A percentile compares a stretch with the other conserved stretches of the same genome.
phyloP scores from a whole-genome alignment of 2,888 invertebrate species.

The Cecidostiba fungosa region DNA sequence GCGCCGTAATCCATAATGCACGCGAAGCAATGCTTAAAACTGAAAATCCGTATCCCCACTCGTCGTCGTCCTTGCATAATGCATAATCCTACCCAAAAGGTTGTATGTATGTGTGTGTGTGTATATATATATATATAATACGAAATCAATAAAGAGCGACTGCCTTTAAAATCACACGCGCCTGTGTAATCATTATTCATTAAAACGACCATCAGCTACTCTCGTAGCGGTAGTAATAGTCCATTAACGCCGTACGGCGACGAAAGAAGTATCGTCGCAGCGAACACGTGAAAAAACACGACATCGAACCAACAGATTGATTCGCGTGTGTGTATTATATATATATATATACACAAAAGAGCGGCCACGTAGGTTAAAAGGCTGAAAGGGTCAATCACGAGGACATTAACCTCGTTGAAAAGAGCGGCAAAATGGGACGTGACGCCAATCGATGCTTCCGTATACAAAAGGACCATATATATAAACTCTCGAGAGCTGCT shows the following conservation, averaged over 20 bases:
- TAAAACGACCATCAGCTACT: neutral
- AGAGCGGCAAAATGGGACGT: slow-evolving; percentile 14
- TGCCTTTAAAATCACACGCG: neutral
- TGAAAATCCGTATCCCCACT: neutral
- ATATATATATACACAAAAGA: neutral
- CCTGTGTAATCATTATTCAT: slow-evolving; percentile 13
- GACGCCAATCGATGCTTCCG: slow-evolving; percentile 36
- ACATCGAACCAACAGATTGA: neutral
- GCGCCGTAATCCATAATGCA: neutral
- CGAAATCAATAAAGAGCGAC: slow-evolving; percentile 3
- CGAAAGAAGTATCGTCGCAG: neutral
- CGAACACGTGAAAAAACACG: neutral
- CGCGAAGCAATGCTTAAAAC: neutral
- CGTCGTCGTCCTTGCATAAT: neutral
- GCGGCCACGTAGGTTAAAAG: slow-evolving; percentile 3
- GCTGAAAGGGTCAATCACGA: slow-evolving; percentile 18
- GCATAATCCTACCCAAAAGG: neutral
- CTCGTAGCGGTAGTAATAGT: neutral
- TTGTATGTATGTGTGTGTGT: neutral
- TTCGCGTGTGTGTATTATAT: too few relatives aligned
- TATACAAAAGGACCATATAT: slow-evolving; percentile 20
- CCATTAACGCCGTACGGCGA: neutral
- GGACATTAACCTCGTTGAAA: slow-evolving; percentile 33
- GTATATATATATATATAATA: neutral
- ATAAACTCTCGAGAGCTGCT: neutral